Conservation (phyloP, 2,113 vertebrate genomes). For the Anolis carolinensis region DNA sequence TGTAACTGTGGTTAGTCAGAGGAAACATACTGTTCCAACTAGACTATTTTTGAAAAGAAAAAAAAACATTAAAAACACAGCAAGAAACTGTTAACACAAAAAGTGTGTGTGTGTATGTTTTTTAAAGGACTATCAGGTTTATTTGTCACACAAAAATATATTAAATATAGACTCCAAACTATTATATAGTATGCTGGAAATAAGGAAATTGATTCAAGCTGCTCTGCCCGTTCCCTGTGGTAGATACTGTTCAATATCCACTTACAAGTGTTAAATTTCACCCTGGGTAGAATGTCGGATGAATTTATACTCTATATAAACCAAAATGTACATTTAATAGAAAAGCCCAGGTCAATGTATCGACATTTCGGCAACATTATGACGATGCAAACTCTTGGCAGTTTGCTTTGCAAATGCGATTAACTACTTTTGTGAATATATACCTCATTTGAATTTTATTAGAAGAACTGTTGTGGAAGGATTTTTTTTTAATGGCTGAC, state of each 20-base stretch:
- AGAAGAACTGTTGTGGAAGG: conserved; percentile 5
- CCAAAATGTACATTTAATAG: conserved; percentile 31
- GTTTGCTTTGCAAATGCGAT: conserved; percentile 27
- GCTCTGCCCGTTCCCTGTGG: not conserved
- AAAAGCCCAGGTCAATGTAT: conserved; percentile 15
- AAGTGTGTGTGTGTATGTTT: not conserved
- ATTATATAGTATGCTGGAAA: conserved; percentile 5
- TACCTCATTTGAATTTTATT: conserved; percentile 26
- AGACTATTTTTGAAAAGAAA: not conserved
- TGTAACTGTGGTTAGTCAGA: conserved; percentile 27
- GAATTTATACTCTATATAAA: conserved; percentile 35
- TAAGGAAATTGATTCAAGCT: conserved; percentile 34
- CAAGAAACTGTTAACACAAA: conserved; percentile 13
- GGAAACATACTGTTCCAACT: conserved; percentile 4
- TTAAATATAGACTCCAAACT: conserved; percentile 30
- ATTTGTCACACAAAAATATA: conserved; percentile 12
- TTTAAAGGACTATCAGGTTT: conserved; percentile 22
- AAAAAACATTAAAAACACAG: fast-evolving
- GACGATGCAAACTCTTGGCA: conserved; percentile 2
- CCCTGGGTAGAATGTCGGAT: conserved; percentile 17
- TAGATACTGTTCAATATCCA: conserved; percentile 23
- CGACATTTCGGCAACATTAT: conserved; percentile 39
- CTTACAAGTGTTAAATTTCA: conserved; percentile 45
- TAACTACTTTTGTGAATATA: not conserved
- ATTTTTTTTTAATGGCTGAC: not conserved